Conservation (phyloP, 2,888 invertebrate species). For the Heliconius sara region DNA sequence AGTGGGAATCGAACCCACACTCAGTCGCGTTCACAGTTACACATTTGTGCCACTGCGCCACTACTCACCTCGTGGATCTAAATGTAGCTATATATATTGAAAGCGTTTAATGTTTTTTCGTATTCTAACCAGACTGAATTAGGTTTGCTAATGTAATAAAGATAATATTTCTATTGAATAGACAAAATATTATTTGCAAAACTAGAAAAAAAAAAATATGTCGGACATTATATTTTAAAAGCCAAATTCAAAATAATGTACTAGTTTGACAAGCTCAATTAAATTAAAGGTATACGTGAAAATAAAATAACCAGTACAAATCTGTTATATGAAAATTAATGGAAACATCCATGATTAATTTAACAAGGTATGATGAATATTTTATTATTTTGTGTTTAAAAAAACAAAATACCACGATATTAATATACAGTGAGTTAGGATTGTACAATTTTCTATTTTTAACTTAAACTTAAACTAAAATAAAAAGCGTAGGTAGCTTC, state of each 20-base stretch:
- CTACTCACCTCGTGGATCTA: background rate
- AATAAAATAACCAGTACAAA: slow-evolving; percentile 8
- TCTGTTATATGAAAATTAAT: background rate
- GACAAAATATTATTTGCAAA: background rate
- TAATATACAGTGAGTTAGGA: background rate
- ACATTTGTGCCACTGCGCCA: no score
- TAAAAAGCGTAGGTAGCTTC: no score
- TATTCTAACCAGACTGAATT: background rate
- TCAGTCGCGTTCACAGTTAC: no score
- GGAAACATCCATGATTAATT: background rate
- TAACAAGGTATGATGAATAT: slow-evolving; percentile 4
- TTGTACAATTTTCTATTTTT: background rate
- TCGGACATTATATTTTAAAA: background rate
- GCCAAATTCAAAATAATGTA: background rate
- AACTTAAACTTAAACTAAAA: no score
- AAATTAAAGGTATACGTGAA: background rate
- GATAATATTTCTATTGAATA: background rate
- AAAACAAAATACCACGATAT: background rate
- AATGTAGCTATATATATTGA: background rate
- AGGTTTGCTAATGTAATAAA: slow-evolving; percentile 6
- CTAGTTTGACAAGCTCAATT: background rate
- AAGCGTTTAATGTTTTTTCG: background rate
- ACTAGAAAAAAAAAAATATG: background rate
- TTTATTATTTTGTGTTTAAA: background rate
- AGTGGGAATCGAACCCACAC: no score